Evolutionary conservation across 2,888 invertebrate species (phyloP).

Genomic region (Pyralis farinalis): DNA sequence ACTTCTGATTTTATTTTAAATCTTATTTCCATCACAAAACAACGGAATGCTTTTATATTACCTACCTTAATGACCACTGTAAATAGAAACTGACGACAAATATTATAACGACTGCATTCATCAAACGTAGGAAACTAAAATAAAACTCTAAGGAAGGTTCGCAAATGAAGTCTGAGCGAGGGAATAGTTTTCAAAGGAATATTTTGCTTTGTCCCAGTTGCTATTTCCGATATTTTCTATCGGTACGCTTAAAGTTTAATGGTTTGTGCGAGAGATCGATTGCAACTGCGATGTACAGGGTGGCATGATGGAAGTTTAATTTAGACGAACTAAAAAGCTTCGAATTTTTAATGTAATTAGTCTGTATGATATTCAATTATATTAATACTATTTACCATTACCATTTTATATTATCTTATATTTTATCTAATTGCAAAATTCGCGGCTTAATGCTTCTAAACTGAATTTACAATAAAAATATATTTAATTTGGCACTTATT

Average conservation of each 20-base stretch:
- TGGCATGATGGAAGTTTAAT: neutral
- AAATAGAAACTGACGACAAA: neutral
- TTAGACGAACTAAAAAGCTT: too few species aligned
- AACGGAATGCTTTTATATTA: too few species aligned
- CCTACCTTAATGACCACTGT: neutral
- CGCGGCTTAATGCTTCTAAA: too few species aligned
- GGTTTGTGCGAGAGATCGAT: conserved; percentile 57
- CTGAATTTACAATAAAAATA: too few species aligned
- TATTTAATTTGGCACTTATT: too few species aligned
- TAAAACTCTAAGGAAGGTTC: conserved; percentile 36
- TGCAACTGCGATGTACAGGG: conserved; percentile 22
- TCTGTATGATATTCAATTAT: too few species aligned
- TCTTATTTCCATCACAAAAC: too few species aligned
- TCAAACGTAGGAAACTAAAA: conserved; percentile 29
- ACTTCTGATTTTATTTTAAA: neutral
- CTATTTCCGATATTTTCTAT: conserved; percentile 58
- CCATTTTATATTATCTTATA: too few species aligned
- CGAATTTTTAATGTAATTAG: too few species aligned
- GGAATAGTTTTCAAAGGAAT: conserved; percentile 57
- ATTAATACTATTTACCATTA: too few species aligned
- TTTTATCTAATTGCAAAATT: too few species aligned
- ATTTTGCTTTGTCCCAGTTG: conserved; percentile 55
- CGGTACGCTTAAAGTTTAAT: conserved; percentile 61
- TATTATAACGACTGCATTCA: conserved; percentile 18
- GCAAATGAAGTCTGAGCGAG: conserved; percentile 44